phyloP scores from a whole-genome alignment of 2,113 vertebrate species.

The Zosterops japonicus region DNA sequence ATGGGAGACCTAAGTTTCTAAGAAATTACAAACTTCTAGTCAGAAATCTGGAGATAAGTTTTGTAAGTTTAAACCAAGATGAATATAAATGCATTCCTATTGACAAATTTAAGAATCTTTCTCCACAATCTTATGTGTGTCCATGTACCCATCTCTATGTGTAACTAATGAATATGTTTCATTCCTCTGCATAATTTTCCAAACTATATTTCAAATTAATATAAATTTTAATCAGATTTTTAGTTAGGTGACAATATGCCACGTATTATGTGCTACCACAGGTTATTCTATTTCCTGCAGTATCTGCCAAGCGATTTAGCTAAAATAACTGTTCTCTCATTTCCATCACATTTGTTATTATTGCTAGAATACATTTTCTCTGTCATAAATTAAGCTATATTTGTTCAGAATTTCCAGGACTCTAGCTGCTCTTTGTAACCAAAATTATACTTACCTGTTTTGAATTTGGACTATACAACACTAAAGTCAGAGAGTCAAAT shows the following conservation, averaged over 20 bases:
- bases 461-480: constrained; percentile 81
- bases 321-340: neutral
- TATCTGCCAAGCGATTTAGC: fast-evolving
- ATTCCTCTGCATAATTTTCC: neutral
- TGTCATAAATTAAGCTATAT: neutral
- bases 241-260: neutral
- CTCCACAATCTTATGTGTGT: neutral
- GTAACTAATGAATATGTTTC: neutral
- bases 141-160: neutral
- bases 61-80: neutral
- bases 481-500: constrained; percentile 90
- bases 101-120: neutral
- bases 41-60: neutral
- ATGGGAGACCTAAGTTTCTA: neutral
- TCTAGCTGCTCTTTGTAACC: neutral
- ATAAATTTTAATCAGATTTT: neutral
- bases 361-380: neutral
- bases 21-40: neutral
- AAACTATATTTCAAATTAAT: neutral
- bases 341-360: neutral
- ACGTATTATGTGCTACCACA: fast-evolving
- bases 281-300: neutral
- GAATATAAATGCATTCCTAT: neutral
- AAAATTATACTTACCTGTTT: constrained; percentile 75
- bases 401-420: neutral